Evolutionary conservation across 2,113 vertebrate genomes (phyloP).

Genomic region (Reinhardtius hippoglossoides): DNA sequence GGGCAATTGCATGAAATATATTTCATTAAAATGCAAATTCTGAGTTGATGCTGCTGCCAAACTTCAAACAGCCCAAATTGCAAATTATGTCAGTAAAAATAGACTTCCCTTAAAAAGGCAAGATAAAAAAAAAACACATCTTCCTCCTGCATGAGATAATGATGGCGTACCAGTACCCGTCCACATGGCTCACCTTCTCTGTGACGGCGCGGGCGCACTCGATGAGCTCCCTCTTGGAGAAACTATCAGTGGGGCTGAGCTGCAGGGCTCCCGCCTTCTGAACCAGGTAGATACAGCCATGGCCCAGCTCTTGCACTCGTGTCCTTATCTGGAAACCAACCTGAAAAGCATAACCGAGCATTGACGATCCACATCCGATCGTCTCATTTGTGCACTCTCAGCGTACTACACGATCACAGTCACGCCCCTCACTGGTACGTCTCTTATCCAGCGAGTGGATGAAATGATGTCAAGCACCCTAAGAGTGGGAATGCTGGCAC

Average conservation of each 20-base stretch:
- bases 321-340: constrained; percentile 96
- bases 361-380: not conserved
- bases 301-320: constrained; percentile 95
- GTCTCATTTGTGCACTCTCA: constrained; percentile 23
- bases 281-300: constrained; percentile 96
- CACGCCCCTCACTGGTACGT: constrained; percentile 20
- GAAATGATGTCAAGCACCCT: constrained; percentile 64
- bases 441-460: constrained; percentile 50
- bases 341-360: constrained; percentile 76
- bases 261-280: constrained; percentile 98
- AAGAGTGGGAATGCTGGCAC: constrained; percentile 62
- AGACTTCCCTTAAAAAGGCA: constrained; percentile 10
- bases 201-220: constrained; percentile 95
- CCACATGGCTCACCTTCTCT: constrained; percentile 88
- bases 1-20: constrained; percentile 5
- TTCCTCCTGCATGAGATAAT: not conserved
- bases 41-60: constrained; percentile 3
- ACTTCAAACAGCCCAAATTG: constrained; percentile 22
- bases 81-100: constrained; percentile 22
- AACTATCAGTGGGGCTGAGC: constrained; percentile 95
- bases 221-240: constrained; percentile 96
- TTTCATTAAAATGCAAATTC: constrained; percentile 37
- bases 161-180: not conserved
- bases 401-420: constrained; percentile 26
- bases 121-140: not conserved